Conservation (phyloP, 2,888 invertebrate genomes). For the Clusia tigrina region DNA sequence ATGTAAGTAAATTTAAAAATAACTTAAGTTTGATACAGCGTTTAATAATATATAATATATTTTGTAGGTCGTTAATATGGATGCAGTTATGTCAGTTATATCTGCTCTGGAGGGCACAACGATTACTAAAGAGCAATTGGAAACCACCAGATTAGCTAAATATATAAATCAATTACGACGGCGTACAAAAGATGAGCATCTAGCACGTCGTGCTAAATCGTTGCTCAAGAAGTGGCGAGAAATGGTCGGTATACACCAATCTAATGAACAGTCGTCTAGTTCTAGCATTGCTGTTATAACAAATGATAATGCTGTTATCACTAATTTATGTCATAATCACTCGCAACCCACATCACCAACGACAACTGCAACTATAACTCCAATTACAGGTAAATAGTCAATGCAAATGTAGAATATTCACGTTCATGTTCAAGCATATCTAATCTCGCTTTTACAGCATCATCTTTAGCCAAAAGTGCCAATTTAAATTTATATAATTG, state of each 20-base stretch:
- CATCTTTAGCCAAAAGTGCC: slow-evolving; percentile 33
- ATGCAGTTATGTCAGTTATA: slow-evolving; percentile 91
- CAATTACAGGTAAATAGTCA: not conserved
- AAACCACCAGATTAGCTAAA: slow-evolving; percentile 92
- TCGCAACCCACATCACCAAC: slow-evolving; percentile 44
- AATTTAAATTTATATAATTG: slow-evolving; percentile 36
- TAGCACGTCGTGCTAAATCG: slow-evolving; percentile 90
- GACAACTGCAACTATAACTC: not conserved
- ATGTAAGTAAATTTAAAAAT: slow-evolving; percentile 77
- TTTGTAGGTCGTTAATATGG: slow-evolving; percentile 91
- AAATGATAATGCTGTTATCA: not conserved
- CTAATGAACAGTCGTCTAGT: slow-evolving; percentile 13
- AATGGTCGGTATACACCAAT: slow-evolving; percentile 73
- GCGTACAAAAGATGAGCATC: slow-evolving; percentile 81
- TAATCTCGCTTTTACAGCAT: slow-evolving; percentile 33
- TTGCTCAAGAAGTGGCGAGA: slow-evolving; percentile 92
- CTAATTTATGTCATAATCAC: slow-evolving; percentile 22
- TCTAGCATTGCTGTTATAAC: not conserved
- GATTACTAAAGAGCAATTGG: slow-evolving; percentile 63
- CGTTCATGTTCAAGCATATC: slow-evolving; percentile 21
- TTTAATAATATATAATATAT: not conserved
- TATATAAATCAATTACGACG: slow-evolving; percentile 91
- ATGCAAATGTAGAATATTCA: slow-evolving; percentile 8
- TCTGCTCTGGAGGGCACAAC: slow-evolving; percentile 87
- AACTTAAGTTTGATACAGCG: not conserved